These are phyloP conservation scores for Dichetophora obliterata DNA, from an alignment of 2,888 invertebrate species.

Conservation along the genomic window DNA sequence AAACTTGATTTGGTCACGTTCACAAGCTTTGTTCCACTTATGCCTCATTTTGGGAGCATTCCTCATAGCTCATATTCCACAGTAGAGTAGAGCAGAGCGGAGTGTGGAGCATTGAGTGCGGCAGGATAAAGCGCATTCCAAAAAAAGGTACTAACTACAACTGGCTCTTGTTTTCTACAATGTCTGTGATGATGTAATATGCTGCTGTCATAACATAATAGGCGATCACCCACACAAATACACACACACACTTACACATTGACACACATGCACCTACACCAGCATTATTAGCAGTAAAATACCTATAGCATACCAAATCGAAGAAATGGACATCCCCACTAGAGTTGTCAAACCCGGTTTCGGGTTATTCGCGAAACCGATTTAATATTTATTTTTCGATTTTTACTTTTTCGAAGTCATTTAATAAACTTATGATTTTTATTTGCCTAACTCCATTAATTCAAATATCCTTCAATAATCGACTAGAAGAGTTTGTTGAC, in stretches of 20 bases:
- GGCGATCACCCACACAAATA: slow-evolving; percentile 34
- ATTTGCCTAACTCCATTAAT: too few species aligned
- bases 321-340: not conserved
- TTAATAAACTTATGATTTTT: too few species aligned
- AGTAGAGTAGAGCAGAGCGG: not conserved
- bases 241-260: not conserved
- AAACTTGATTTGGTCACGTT: slow-evolving; percentile 69
- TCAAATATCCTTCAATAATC: too few species aligned
- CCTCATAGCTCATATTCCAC: not conserved
- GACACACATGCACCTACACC: not conserved
- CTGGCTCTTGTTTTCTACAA: not conserved
- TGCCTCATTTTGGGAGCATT: slow-evolving; percentile 60
- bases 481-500: too few species aligned
- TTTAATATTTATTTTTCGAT: too few species aligned
- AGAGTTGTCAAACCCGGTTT: too few species aligned
- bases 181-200: slow-evolving; percentile 51
- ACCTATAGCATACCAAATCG: not conserved
- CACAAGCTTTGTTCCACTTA: slow-evolving; percentile 68
- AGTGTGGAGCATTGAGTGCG: not conserved
- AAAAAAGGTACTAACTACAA: not conserved
- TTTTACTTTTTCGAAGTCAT: too few species aligned
- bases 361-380: too few species aligned
- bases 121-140: not conserved
- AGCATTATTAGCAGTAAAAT: slow-evolving; percentile 24
- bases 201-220: slow-evolving; percentile 59